These are phyloP conservation scores for Urosaurus nigricauda DNA, from an alignment of 2,797 vertebrate species.

Conservation along the genomic window DNA sequence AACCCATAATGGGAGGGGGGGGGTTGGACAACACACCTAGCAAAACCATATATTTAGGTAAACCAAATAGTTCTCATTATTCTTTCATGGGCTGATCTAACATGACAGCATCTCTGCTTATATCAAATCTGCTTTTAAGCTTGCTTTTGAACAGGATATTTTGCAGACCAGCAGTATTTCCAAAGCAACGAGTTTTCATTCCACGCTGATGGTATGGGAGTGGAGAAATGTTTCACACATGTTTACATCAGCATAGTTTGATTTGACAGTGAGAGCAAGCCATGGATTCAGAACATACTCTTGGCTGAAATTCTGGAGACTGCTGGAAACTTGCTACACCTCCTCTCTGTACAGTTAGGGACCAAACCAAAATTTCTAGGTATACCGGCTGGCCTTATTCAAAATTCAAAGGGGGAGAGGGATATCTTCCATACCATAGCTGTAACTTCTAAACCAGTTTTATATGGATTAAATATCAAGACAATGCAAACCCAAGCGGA, in stretches of 20 bases:
- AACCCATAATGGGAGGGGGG: background rate
- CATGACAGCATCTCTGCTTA: background rate
- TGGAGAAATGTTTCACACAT: background rate
- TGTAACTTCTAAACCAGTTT: no score
- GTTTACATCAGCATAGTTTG: background rate
- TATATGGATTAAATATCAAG: background rate
- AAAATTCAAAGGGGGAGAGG: background rate
- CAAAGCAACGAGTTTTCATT: background rate
- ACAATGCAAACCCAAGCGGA: background rate
- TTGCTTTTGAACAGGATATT: background rate
- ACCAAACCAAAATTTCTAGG: background rate
- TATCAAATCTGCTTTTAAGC: background rate
- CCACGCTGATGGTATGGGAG: background rate
- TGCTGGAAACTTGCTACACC: background rate
- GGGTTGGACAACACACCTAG: conserved; percentile 11
- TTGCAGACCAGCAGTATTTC: background rate
- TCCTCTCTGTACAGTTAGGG: background rate
- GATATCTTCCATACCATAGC: background rate
- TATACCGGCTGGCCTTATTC: background rate
- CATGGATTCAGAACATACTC: background rate
- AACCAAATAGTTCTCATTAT: conserved; percentile 3
- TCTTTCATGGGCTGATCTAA: background rate
- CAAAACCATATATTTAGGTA: background rate
- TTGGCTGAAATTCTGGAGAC: background rate
- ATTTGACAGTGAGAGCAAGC: background rate